These are phyloP conservation scores for Agriopis marginaria DNA, from an alignment of 2,888 invertebrate genomes.

Conservation along the genomic window DNA sequence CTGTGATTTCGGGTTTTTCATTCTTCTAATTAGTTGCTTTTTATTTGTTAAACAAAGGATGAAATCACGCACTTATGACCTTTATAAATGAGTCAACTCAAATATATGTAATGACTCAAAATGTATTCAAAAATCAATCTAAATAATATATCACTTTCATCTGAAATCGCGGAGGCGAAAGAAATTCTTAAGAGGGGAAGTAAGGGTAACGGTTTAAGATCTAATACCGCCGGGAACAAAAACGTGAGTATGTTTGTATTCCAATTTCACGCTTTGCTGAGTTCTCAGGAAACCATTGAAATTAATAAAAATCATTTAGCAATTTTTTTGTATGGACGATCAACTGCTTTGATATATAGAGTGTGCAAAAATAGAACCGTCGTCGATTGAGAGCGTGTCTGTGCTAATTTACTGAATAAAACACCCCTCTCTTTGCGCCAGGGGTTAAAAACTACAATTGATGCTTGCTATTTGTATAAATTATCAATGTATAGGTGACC, in stretches of 20 bases:
- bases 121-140: not conserved
- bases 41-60: no score
- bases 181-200: slow-evolving; percentile 50
- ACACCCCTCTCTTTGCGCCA: no score
- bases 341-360: not conserved
- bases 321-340: not conserved
- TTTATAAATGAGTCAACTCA: not conserved
- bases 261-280: slow-evolving; percentile 76
- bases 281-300: slow-evolving; percentile 61
- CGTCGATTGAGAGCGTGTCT: no score
- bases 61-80: not conserved
- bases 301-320: slow-evolving; percentile 49
- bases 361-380: not conserved
- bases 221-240: slow-evolving; percentile 64
- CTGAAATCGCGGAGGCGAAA: slow-evolving; percentile 49
- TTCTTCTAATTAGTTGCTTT: no score
- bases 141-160: slow-evolving; percentile 31
- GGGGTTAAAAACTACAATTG: no score
- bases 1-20: no score
- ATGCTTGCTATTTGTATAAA: no score
- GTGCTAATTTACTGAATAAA: no score
- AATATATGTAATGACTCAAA: not conserved
- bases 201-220: slow-evolving; percentile 58
- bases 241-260: slow-evolving; percentile 70
- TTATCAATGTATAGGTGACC: no score